Evolutionary conservation across 2,888 invertebrate species (phyloP).

Genomic region (Neuroscelio doddi): DNA sequence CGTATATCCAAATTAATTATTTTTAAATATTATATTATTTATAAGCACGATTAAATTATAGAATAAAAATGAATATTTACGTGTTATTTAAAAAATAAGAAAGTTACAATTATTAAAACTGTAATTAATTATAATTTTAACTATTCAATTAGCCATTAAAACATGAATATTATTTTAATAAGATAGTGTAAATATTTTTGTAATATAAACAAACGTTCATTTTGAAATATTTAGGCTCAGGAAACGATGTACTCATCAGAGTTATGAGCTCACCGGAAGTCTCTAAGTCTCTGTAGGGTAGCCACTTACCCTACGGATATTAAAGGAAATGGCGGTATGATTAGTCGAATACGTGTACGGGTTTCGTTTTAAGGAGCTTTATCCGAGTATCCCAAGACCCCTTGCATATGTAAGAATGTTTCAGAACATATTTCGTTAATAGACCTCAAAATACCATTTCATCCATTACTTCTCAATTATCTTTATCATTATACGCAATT

Average conservation of each 20-base stretch:
- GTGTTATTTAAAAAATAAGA: no score
- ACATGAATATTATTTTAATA: neutral
- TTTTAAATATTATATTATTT: no score
- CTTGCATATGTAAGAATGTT: conserved; percentile 37
- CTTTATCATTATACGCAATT: neutral
- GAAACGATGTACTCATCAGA: conserved; percentile 60
- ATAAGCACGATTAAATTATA: no score
- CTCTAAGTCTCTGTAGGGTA: conserved; percentile 64
- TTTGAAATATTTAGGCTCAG: conserved; percentile 63
- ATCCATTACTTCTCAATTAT: neutral
- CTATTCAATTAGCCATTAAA: no score
- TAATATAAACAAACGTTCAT: neutral
- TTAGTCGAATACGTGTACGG: conserved; percentile 71
- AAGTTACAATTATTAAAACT: no score
- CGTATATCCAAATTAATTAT: no score
- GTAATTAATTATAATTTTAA: no score
- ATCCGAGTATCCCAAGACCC: conserved; percentile 47
- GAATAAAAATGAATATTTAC: no score
- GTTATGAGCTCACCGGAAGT: conserved; percentile 68
- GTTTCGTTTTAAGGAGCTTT: conserved; percentile 62
- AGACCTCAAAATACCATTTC: conserved; percentile 26
- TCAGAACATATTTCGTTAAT: conserved; percentile 27
- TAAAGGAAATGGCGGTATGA: conserved; percentile 73
- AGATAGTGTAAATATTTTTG: neutral
- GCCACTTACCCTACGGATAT: conserved; percentile 70